phyloP scores from a whole-genome alignment of 92 coral and sea anemone genomes.

The Epizoanthus fatuus region DNA sequence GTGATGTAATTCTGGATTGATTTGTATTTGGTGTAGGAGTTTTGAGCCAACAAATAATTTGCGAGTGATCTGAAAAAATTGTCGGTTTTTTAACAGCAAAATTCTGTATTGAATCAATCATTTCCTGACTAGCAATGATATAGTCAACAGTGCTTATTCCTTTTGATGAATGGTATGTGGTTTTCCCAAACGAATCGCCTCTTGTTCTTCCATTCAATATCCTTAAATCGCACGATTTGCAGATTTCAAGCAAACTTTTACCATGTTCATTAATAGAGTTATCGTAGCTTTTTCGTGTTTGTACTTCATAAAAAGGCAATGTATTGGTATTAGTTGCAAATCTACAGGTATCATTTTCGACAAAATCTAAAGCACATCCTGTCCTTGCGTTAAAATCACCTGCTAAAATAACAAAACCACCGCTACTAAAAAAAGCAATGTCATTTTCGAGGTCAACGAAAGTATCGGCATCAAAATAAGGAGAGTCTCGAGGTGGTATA shows the following conservation, averaged over 20 bases:
- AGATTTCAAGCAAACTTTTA: conserved; percentile 28
- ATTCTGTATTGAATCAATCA: conserved; percentile 1
- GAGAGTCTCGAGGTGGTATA: conserved; percentile 19
- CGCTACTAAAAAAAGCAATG: conserved; percentile 1
- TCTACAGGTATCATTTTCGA: conserved; percentile 11
- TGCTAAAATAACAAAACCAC: conserved; percentile 7
- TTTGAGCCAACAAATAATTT: conserved; percentile 45
- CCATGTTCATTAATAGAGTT: conserved; percentile 32
- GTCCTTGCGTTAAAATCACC: conserved; percentile 49
- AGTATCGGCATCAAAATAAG: conserved; percentile 25
- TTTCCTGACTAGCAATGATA: conserved; percentile 48
- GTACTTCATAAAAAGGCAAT: background rate
- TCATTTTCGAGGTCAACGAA: conserved; percentile 26
- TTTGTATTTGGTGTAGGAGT: background rate
- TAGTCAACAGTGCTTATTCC: conserved; percentile 41
- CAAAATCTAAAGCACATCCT: conserved; percentile 22
- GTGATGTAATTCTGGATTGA: too few species aligned
- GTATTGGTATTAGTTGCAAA: conserved; percentile 6
- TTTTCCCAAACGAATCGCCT: conserved; percentile 53
- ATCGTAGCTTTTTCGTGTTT: conserved; percentile 19
- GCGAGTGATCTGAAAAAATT: conserved; percentile 45
- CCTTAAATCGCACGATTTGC: conserved; percentile 43
- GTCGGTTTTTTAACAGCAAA: conserved; percentile 47
- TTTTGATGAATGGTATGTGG: conserved; percentile 43
- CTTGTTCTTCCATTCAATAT: conserved; percentile 55